These are phyloP conservation scores for Acanthis flammea DNA, from an alignment of 2,797 vertebrate genomes.

Conservation along the genomic window DNA sequence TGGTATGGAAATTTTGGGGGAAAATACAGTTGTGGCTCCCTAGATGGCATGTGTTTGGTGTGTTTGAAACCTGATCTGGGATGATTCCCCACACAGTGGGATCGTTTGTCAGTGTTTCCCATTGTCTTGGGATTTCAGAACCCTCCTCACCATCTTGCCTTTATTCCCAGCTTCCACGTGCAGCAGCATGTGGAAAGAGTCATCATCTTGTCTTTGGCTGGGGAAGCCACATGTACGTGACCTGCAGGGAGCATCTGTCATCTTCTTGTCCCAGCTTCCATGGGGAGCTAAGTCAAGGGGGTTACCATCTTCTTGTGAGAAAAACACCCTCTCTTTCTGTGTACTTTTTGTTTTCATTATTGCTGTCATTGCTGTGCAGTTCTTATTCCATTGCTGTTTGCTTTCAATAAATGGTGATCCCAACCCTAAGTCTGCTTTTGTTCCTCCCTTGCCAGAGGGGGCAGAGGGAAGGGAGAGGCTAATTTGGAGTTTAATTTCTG, in stretches of 20 bases:
- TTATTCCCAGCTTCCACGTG: background rate
- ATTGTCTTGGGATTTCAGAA: background rate
- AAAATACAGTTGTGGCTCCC: background rate
- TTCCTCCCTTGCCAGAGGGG: background rate
- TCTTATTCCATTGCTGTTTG: background rate
- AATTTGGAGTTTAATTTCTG: background rate
- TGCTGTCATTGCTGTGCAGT: background rate
- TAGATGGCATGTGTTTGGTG: accelerated
- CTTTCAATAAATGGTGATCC: background rate
- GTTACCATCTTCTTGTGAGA: background rate
- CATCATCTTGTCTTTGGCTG: background rate
- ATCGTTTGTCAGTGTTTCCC: background rate
- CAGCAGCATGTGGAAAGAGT: too few relatives aligned
- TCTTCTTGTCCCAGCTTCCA: background rate
- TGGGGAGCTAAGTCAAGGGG: accelerated
- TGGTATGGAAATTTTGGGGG: background rate
- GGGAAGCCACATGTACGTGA: accelerated
- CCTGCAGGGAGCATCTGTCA: accelerated
- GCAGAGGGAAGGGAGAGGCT: background rate
- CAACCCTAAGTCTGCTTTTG: background rate
- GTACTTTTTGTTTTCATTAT: background rate
- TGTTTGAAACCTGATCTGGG: background rate
- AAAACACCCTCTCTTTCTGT: background rate
- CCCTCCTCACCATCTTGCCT: too few relatives aligned
- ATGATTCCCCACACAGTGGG: accelerated